Percentiles rank a stretch among this genome's conserved stretches.
Evolutionary conservation across 2,888 invertebrate species (phyloP).

Genomic region (Heteromyza rotundicornis): DNA sequence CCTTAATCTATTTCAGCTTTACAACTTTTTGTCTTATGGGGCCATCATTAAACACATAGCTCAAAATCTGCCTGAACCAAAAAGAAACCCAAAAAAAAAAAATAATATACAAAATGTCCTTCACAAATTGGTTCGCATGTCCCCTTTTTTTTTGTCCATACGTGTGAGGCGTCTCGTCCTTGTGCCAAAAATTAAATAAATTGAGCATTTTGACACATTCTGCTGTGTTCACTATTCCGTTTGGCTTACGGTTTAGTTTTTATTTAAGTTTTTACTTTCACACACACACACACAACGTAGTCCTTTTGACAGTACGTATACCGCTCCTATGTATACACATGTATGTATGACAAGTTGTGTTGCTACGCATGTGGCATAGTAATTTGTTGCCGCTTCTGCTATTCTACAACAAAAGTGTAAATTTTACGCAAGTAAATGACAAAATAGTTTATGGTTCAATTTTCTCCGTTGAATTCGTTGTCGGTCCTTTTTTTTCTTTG

Average conservation of each 20-base stretch:
- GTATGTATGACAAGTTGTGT: constrained; percentile 51
- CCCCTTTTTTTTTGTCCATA: no score
- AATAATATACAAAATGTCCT: no score
- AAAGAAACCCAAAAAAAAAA: no score
- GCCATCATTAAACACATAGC: no score
- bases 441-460: constrained; percentile 14
- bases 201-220: constrained; percentile 58
- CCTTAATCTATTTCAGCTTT: no score
- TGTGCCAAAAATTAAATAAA: constrained; percentile 55
- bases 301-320: constrained; percentile 17
- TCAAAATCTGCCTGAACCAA: no score
- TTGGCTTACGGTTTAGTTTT: constrained; percentile 42
- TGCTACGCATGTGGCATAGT: constrained; percentile 50
- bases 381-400: constrained; percentile 32
- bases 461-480: background rate
- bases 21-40: no score
- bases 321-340: no score
- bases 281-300: no score
- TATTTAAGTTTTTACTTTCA: constrained; percentile 29
- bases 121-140: no score
- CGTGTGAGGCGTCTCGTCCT: no score
- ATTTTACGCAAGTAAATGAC: constrained; percentile 12
- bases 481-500: background rate
- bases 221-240: constrained; percentile 34
- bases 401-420: constrained; percentile 7